Evolutionary conservation across 2,888 invertebrate species (phyloP).

Genomic region (Synanthedon andrenaeformis): DNA sequence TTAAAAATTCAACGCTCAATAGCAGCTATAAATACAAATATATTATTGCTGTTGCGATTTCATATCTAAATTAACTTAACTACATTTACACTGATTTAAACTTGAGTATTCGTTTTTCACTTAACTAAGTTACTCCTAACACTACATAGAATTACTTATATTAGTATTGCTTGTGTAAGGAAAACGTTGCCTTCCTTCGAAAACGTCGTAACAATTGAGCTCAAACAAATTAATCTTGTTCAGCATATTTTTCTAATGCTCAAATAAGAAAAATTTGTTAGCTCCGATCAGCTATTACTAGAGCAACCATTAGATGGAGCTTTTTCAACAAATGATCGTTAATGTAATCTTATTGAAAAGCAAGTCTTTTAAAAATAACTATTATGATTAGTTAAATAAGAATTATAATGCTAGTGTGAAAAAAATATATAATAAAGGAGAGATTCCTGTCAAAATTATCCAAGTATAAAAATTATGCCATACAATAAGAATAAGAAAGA

Average conservation of each 20-base stretch:
- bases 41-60: constrained; percentile 69
- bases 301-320: constrained; percentile 50
- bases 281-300: neutral
- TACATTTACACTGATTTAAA: constrained; percentile 62
- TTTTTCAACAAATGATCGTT: neutral
- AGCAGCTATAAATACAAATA: constrained; percentile 65
- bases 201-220: constrained; percentile 37
- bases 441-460: too few relatives aligned
- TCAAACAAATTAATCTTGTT: neutral
- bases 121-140: constrained; percentile 40
- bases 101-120: constrained; percentile 60
- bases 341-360: too few relatives aligned
- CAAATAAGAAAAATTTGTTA: neutral
- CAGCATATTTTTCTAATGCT: neutral
- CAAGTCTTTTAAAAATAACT: too few relatives aligned
- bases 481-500: too few relatives aligned
- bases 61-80: constrained; percentile 35
- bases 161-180: constrained; percentile 68
- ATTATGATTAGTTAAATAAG: too few relatives aligned
- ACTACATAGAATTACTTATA: constrained; percentile 51
- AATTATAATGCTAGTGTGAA: too few relatives aligned
- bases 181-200: constrained; percentile 55
- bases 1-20: constrained; percentile 68
- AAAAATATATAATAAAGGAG: too few relatives aligned
- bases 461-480: too few relatives aligned